Evolutionary conservation across 2,113 vertebrate genomes (phyloP).

Genomic region (Halcyon senegalensis): DNA sequence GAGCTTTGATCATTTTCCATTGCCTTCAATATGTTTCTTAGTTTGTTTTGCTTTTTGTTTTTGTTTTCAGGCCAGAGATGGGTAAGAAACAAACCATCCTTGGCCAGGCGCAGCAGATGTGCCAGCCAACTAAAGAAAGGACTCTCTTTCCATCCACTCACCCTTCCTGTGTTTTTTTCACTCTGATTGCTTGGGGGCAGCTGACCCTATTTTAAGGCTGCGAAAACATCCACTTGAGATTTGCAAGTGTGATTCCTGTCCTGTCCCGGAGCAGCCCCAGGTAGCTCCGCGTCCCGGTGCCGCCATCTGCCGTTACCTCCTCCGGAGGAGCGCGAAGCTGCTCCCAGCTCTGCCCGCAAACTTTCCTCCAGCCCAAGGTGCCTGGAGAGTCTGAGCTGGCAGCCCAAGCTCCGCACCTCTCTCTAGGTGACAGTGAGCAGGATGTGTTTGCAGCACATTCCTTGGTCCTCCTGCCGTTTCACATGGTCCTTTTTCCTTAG

Average conservation of each 20-base stretch:
- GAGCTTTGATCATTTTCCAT: conserved; percentile 82
- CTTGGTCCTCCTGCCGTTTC: background rate
- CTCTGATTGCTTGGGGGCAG: background rate
- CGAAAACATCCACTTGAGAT: conserved; percentile 62
- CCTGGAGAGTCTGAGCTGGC: background rate
- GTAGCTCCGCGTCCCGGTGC: background rate
- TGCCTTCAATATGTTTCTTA: conserved; percentile 70
- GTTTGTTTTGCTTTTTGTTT: conserved; percentile 72
- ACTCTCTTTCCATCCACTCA: conserved; percentile 24
- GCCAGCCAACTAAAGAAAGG: conserved; percentile 12
- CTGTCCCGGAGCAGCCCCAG: background rate
- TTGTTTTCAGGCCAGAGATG: conserved; percentile 14
- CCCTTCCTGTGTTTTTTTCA: conserved; percentile 34
- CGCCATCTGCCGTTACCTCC: conserved; percentile 33
- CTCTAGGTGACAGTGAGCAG: background rate
- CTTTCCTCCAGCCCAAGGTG: background rate
- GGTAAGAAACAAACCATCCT: conserved; percentile 46
- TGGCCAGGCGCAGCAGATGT: background rate
- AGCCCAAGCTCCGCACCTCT: background rate
- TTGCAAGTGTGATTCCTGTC: background rate
- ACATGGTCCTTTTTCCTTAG: background rate
- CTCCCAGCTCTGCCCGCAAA: background rate
- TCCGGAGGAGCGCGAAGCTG: background rate
- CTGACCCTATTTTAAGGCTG: conserved; percentile 57
- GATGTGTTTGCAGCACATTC: rapidly evolving